Evolutionary conservation across 2,888 invertebrate genomes (phyloP).

Genomic region (Argyresthia albistria): DNA sequence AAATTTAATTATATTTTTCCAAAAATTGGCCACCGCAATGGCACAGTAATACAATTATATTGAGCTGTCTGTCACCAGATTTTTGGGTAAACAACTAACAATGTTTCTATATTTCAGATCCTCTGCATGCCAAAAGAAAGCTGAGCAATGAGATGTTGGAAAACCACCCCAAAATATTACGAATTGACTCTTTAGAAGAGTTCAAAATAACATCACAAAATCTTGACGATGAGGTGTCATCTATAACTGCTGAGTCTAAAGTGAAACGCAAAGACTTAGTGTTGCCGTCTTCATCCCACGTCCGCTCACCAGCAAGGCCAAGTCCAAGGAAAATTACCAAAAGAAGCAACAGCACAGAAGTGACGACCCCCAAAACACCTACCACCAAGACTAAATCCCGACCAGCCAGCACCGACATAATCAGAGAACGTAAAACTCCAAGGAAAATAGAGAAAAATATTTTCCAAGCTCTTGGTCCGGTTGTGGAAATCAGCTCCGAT

Average conservation of each 20-base stretch:
- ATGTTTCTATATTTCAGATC: constrained; percentile 3
- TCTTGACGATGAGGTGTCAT: constrained; percentile 51
- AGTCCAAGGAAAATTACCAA: constrained; percentile 46
- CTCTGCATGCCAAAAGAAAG: constrained; percentile 41
- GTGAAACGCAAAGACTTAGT: constrained; percentile 22
- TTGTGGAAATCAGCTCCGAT: constrained; percentile 19
- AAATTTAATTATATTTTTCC: no score
- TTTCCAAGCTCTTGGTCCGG: background rate
- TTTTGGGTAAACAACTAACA: no score
- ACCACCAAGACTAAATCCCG: constrained; percentile 36
- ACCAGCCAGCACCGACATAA: constrained; percentile 49
- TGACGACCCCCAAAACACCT: constrained; percentile 39
- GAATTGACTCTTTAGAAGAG: constrained; percentile 30
- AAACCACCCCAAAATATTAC: constrained; percentile 42
- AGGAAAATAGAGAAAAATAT: constrained; percentile 15
- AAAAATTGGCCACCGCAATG: no score
- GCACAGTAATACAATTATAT: no score
- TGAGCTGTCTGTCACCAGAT: no score
- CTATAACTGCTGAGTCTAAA: constrained; percentile 25
- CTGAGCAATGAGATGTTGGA: constrained; percentile 34
- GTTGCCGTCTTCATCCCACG: constrained; percentile 39
- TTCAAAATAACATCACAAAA: constrained; percentile 33
- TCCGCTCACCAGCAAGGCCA: constrained; percentile 37
- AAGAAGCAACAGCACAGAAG: constrained; percentile 52
- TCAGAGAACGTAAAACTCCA: constrained; percentile 35